phyloP scores from a whole-genome alignment of 2,797 vertebrate species.

The Gambusia yucatana region DNA sequence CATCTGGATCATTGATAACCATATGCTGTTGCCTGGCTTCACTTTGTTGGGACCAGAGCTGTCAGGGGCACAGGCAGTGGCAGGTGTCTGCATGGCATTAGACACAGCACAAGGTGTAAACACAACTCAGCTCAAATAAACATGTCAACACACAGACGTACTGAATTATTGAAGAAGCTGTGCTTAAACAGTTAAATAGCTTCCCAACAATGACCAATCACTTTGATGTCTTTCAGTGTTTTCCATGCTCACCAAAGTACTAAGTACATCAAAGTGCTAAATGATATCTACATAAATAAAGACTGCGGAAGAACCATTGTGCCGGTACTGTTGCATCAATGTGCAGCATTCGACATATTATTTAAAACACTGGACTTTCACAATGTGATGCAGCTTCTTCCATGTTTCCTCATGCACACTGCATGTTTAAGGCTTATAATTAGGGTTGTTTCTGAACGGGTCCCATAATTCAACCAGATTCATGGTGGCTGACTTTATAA shows the following conservation, averaged over 20 bases:
- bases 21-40: slow-evolving; percentile 78
- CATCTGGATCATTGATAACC: slow-evolving; percentile 92
- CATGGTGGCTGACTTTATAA: neutral
- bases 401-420: neutral
- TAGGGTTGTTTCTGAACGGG: neutral
- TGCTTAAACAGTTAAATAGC: neutral
- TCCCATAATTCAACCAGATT: slow-evolving; percentile 5
- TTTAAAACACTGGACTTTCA: neutral
- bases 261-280: neutral
- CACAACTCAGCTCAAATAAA: slow-evolving; percentile 65
- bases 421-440: neutral
- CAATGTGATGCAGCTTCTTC: neutral
- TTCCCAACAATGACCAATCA: neutral
- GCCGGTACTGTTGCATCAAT: neutral
- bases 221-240: neutral
- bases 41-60: slow-evolving; percentile 76
- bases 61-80: slow-evolving; percentile 77
- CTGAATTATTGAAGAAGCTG: neutral
- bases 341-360: neutral
- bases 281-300: neutral
- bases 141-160: slow-evolving; percentile 41
- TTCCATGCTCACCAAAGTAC: neutral
- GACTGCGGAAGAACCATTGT: neutral
- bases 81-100: slow-evolving; percentile 78
- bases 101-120: slow-evolving; percentile 68